A percentile compares a stretch with the other conserved stretches of the same genome.
These are phyloP conservation scores for Chroicocephalus ridibundus DNA, from an alignment of 2,113 vertebrate genomes.

Conservation along the genomic window DNA sequence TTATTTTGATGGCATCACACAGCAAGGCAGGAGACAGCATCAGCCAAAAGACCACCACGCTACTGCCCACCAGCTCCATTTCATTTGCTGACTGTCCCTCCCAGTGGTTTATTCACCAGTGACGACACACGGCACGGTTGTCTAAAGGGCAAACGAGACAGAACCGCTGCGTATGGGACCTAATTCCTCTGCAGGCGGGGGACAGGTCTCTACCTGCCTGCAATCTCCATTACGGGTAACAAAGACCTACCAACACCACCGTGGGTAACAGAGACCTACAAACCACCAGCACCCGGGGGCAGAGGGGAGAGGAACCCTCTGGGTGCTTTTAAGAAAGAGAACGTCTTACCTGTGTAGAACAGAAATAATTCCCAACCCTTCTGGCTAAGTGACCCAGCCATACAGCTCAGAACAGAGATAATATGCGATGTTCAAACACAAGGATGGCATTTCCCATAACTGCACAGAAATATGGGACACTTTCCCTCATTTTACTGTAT, in stretches of 20 bases:
- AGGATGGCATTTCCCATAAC: not conserved
- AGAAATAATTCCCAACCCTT: not conserved
- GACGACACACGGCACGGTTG: not conserved
- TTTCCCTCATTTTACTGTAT: conserved; percentile 23
- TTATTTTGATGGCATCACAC: not conserved
- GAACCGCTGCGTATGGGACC: not conserved
- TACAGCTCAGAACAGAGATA: not conserved
- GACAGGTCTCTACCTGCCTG: not conserved
- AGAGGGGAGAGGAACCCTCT: not conserved
- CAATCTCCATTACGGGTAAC: accelerated
- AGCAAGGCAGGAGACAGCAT: not conserved
- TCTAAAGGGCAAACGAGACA: not conserved
- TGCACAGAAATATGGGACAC: not conserved
- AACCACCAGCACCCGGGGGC: accelerated
- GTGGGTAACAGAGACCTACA: not conserved
- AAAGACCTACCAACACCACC: not conserved
- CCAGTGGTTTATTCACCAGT: conserved; percentile 38
- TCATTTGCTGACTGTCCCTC: conserved; percentile 23
- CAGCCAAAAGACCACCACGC: conserved; percentile 14
- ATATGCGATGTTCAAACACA: not conserved
- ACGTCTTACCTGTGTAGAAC: not conserved
- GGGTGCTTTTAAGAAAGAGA: not conserved
- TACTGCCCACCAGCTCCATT: conserved; percentile 34
- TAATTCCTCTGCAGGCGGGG: not conserved
- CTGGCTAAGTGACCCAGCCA: not conserved